Evolutionary conservation across 2,797 vertebrate species (phyloP), one percentile per base, ranked within the genome.

Genomic region (Chelidonichthys spinosus): DNA sequence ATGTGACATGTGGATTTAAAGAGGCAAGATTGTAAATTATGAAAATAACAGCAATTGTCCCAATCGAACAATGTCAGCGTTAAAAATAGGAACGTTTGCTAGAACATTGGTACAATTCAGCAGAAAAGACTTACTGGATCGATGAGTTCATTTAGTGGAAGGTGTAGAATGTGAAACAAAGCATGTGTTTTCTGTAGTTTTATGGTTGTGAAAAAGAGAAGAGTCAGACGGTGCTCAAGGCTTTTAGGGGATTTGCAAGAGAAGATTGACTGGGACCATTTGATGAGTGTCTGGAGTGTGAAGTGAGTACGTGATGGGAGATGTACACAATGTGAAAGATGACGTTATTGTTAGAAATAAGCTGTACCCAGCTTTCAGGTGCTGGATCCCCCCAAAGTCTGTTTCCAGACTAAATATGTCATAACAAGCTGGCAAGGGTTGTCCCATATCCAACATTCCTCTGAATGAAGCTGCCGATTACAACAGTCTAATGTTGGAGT

Each of bases 371-470:
- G 0, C 25, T 40, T 37, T 68, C 25, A 66, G 11, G 40, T 10
- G 1, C 59, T 49, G 33, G 18, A 72, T 61, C 63, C 63, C 25
- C 68, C 18, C 15, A 18, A 40, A 53, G 71, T 68, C 37, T 68
- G 74, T 61, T 71, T 68, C 66, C 37, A 65, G 64, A 75, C 66
- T 85, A 72, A 81, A 79, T 74, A 66, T 72, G 59, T 72, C 61
- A 55, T 15, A 75, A 82, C 49, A 64, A 55, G 18, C 33, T 60
- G 68, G 60, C 47, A 74, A 2, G 42, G n/a, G 61, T 40, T 73
- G 63, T 47, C 33, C 35, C 39, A 43, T 69, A 44, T 74, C 56
- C 69, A 44, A 70, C 52, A 65, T 50, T 40, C 25, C 44, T 15
- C 35, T 6, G 14, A 59, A 75, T 36, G 32, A 32, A 47, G 59